Percentiles rank a stretch among this genome's conserved stretches.
Conservation (phyloP, 2,113 vertebrate species). For the Cinclus cinclus region DNA sequence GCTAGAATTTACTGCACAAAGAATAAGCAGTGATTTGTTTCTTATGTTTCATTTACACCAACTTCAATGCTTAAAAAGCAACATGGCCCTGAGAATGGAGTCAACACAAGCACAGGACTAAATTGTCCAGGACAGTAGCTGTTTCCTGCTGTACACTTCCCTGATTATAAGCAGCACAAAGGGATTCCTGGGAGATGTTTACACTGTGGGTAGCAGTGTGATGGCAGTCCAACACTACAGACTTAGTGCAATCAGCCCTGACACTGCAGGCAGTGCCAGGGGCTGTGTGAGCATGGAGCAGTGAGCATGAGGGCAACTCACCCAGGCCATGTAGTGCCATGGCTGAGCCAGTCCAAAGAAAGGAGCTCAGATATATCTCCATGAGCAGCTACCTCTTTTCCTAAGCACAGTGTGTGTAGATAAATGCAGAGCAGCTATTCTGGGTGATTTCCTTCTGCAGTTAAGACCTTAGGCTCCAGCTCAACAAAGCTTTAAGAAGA, state of each 20-base stretch:
- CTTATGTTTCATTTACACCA: not conserved
- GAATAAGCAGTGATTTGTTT: not conserved
- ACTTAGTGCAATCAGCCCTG: not conserved
- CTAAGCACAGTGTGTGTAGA: accelerated
- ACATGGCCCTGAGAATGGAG: not conserved
- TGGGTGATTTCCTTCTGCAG: not conserved
- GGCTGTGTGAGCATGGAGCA: accelerated
- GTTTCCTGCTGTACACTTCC: not conserved
- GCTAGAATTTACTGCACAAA: not conserved
- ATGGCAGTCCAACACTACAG: accelerated
- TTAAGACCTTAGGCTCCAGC: not conserved
- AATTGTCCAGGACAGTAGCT: not conserved
- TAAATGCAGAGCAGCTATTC: not conserved
- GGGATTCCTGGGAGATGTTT: not conserved
- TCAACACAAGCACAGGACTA: not conserved
- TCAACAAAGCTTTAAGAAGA: not conserved
- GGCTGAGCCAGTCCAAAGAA: not conserved
- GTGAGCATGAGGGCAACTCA: too few relatives aligned
- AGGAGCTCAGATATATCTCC: not conserved
- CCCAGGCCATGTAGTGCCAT: accelerated
- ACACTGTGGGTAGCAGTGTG: not conserved
- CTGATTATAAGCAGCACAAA: not conserved
- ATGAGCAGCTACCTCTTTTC: not conserved
- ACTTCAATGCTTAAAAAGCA: not conserved
- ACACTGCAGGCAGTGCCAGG: not conserved